Evolutionary conservation across 2,113 vertebrate species (phyloP).

Genomic region (Paratilapia polleni): DNA sequence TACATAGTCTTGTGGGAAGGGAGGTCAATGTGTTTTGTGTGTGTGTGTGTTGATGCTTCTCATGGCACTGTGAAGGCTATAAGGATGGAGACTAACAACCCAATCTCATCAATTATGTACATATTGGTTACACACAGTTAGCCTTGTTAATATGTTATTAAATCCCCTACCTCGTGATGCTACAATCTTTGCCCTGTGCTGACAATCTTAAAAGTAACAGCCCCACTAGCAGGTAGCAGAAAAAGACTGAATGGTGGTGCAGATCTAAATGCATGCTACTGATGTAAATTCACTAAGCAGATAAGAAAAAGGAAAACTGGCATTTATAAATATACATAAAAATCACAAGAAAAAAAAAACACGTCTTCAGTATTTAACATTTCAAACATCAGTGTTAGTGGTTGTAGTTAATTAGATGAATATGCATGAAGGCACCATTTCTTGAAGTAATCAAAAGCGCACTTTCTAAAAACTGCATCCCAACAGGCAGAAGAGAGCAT

Average conservation of each 20-base stretch:
- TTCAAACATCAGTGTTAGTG: slow-evolving; percentile 40
- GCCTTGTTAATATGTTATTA: slow-evolving; percentile 28
- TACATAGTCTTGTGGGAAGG: slow-evolving; percentile 27
- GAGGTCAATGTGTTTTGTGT: slow-evolving; percentile 3
- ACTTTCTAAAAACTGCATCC: slow-evolving; percentile 38
- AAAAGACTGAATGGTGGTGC: background rate
- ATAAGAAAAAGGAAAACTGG: background rate
- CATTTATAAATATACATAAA: background rate
- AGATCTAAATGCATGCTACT: background rate
- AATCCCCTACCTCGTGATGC: slow-evolving; percentile 5
- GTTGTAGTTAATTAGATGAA: slow-evolving; percentile 29
- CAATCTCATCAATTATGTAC: slow-evolving; percentile 36
- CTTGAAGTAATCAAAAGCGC: slow-evolving; percentile 25
- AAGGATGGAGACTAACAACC: slow-evolving; percentile 13
- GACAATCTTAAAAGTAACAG: background rate
- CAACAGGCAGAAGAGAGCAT: slow-evolving; percentile 32
- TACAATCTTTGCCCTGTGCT: background rate
- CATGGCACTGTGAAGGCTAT: background rate
- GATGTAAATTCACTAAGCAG: background rate
- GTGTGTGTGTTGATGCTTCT: background rate
- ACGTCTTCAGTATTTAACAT: background rate
- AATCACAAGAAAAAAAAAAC: background rate
- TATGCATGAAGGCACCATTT: slow-evolving; percentile 53
- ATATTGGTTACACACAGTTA: slow-evolving; percentile 33
- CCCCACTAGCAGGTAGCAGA: background rate